phyloP scores from a whole-genome alignment of 64 coral and sea anemone species.

The Stichodactyla mertensii region DNA sequence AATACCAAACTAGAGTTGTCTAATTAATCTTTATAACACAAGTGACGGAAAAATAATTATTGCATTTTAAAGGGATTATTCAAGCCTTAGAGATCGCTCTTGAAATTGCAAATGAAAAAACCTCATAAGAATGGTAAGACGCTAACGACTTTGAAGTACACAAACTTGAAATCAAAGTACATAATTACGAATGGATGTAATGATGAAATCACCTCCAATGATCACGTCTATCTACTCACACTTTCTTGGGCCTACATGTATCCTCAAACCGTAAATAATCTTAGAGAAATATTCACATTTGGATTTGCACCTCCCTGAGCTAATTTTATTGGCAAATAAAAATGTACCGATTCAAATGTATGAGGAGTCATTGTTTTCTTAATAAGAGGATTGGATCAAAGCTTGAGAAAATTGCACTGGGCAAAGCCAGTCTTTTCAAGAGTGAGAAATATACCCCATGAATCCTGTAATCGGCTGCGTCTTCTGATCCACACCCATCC shows the following conservation, averaged over 20 bases:
- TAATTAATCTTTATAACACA: conserved; percentile 59
- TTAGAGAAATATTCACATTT: neutral
- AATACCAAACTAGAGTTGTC: conserved; percentile 48
- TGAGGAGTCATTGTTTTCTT: neutral
- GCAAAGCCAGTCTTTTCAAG: neutral
- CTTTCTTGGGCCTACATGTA: neutral
- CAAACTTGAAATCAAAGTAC: neutral
- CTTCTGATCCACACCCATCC: neutral
- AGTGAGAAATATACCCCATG: neutral
- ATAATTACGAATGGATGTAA: neutral
- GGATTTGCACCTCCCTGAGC: neutral
- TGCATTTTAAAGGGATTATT: conserved; percentile 33
- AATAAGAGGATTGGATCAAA: neutral
- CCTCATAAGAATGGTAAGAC: neutral
- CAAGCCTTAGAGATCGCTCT: neutral
- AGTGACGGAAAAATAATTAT: conserved; percentile 57
- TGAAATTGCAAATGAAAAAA: conserved; percentile 23
- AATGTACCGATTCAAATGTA: conserved; percentile 15
- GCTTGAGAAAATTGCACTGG: neutral
- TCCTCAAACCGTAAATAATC: neutral
- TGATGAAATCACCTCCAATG: neutral
- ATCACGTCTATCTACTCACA: neutral
- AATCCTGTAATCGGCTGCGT: neutral
- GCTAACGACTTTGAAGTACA: conserved; percentile 3
- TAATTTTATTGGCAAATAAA: conserved; percentile 9